A percentile compares a stretch with the other conserved stretches of the same genome.
Evolutionary conservation across 2,888 invertebrate species (phyloP).

Genomic region (Platycheirus albimanus): DNA sequence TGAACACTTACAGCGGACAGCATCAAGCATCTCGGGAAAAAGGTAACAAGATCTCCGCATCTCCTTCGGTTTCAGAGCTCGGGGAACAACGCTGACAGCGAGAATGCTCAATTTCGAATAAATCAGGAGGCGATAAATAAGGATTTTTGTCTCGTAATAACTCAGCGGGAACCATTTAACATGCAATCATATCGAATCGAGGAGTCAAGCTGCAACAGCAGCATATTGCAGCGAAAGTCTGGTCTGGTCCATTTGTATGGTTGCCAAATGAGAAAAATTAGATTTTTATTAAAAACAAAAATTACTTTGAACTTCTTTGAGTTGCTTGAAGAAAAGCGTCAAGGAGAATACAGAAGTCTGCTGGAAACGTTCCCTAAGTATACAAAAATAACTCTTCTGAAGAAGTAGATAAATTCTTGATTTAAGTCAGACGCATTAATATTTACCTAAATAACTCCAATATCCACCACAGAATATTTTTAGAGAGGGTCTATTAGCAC

Average conservation of each 20-base stretch:
- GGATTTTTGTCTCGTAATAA: conserved; percentile 83
- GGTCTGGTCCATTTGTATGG: not conserved
- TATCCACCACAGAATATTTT: too few relatives aligned
- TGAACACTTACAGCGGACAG: conserved; percentile 64
- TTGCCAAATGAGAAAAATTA: not conserved
- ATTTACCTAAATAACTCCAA: too few relatives aligned
- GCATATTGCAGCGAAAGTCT: conserved; percentile 34
- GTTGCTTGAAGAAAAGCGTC: too few relatives aligned
- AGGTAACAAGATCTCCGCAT: conserved; percentile 64
- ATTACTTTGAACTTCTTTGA: too few relatives aligned
- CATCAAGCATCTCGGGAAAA: conserved; percentile 40
- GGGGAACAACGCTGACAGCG: conserved; percentile 64
- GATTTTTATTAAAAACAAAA: too few relatives aligned
- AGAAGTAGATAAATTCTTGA: too few relatives aligned
- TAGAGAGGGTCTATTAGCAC: too few relatives aligned
- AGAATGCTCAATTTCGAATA: conserved; percentile 80
- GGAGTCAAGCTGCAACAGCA: conserved; percentile 79
- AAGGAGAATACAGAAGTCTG: too few relatives aligned
- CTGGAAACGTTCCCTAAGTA: too few relatives aligned
- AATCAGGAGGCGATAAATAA: conserved; percentile 83
- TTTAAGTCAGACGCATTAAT: too few relatives aligned
- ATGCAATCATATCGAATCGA: conserved; percentile 82
- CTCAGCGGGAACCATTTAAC: conserved; percentile 82
- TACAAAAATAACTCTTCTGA: too few relatives aligned
- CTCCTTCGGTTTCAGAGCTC: conserved; percentile 9